Evolutionary conservation across 2,113 vertebrate genomes (phyloP).

Genomic region (Pithys albifrons): DNA sequence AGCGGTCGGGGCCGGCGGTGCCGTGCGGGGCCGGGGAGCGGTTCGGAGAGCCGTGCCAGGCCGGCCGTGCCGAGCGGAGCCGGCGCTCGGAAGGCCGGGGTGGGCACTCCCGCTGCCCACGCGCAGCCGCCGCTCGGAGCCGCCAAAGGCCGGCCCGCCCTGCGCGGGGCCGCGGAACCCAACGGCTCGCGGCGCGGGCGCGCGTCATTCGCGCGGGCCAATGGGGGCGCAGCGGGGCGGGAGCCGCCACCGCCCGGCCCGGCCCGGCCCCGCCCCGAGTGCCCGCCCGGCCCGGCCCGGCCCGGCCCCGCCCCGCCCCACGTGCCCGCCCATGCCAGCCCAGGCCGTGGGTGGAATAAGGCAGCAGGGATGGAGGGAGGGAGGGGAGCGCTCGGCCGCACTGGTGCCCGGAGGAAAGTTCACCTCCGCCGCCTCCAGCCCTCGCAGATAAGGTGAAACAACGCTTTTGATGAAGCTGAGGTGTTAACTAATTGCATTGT

Average conservation of each 20-base stretch:
- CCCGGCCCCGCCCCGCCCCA: too few relatives aligned
- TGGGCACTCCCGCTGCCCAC: not conserved
- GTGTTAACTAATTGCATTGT: not conserved
- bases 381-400: not conserved
- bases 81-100: too few relatives aligned
- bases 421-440: not conserved
- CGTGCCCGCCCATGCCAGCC: too few relatives aligned
- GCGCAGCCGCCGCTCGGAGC: not conserved
- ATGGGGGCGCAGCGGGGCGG: too few relatives aligned
- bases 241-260: too few relatives aligned
- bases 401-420: fast-evolving
- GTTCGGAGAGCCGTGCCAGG: not conserved
- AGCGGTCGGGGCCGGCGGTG: not conserved
- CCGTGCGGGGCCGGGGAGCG: not conserved
- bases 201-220: too few relatives aligned
- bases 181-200: too few relatives aligned
- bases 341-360: not conserved
- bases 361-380: too few relatives aligned
- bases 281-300: too few relatives aligned
- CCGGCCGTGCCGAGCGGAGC: not conserved
- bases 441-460: not conserved
- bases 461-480: not conserved
- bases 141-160: not conserved
- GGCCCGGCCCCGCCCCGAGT: too few relatives aligned
- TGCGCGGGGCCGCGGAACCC: too few relatives aligned